These are phyloP conservation scores for Holacanthus passer DNA, from an alignment of 2,113 vertebrate species.

Conservation along the genomic window DNA sequence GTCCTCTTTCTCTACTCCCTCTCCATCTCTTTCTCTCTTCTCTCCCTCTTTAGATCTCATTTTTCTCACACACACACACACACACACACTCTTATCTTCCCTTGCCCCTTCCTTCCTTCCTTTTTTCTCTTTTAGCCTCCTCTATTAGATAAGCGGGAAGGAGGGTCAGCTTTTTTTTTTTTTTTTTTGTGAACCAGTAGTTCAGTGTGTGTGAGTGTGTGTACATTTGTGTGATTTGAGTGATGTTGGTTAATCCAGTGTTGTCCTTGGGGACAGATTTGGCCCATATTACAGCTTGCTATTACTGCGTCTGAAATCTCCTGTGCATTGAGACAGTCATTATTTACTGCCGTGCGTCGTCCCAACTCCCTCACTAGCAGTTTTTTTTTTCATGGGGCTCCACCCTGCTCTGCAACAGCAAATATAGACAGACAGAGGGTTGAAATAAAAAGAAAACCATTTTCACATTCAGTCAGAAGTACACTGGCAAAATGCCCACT, in stretches of 20 bases:
- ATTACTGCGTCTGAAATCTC: constrained; percentile 68
- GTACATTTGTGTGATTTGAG: constrained; percentile 66
- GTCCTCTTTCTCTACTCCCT: constrained; percentile 63
- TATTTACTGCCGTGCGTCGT: constrained; percentile 70
- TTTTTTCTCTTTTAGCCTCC: constrained; percentile 27
- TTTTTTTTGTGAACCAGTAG: constrained; percentile 66
- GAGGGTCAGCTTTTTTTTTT: constrained; percentile 66
- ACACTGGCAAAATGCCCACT: background rate
- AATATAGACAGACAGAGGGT: constrained; percentile 12
- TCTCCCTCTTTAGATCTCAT: constrained; percentile 60
- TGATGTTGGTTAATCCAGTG: constrained; percentile 75
- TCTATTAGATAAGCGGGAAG: constrained; percentile 62
- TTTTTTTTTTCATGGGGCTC: constrained; percentile 40
- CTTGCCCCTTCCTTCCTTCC: constrained; percentile 5
- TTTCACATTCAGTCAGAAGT: constrained; percentile 13
- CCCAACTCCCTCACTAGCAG: constrained; percentile 44
- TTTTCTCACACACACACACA: constrained; percentile 14
- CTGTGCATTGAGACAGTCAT: constrained; percentile 69
- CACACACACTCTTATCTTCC: constrained; percentile 31
- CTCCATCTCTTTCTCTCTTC: constrained; percentile 40
- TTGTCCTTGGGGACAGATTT: constrained; percentile 75
- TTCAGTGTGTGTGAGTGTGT: constrained; percentile 37
- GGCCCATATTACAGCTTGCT: constrained; percentile 74
- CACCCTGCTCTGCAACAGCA: constrained; percentile 50
- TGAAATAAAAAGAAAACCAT: background rate